These are phyloP conservation scores for Symphodus melops DNA, from an alignment of 2,113 vertebrate species.

Conservation along the genomic window DNA sequence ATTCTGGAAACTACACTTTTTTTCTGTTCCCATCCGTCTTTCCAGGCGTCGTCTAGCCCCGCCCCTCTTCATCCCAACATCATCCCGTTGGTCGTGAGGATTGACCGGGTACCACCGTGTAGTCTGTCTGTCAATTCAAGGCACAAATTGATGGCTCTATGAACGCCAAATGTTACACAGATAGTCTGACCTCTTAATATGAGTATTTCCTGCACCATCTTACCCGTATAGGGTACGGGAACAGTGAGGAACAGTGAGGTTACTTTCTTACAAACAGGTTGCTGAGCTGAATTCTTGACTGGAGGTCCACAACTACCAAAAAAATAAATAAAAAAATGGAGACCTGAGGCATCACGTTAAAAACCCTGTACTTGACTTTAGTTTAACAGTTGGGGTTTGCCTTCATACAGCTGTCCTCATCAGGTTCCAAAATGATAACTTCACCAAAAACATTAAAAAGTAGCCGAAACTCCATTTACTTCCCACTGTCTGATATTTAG, in stretches of 20 bases:
- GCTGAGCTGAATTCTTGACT: background rate
- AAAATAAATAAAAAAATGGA: background rate
- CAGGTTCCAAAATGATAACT: background rate
- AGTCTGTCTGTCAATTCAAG: too few species aligned
- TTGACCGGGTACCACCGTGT: too few species aligned
- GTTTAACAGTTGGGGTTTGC: background rate
- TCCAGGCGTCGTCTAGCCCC: too few species aligned
- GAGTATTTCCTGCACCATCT: background rate
- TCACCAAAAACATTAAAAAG: conserved; percentile 13
- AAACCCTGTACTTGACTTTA: background rate
- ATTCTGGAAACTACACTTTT: too few species aligned
- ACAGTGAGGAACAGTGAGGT: background rate
- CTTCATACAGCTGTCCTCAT: background rate
- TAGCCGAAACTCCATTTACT: background rate
- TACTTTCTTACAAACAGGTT: background rate
- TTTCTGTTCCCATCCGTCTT: too few species aligned
- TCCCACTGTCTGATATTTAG: background rate
- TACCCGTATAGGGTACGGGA: conserved; percentile 7
- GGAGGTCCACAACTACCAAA: background rate
- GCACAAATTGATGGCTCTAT: too few species aligned
- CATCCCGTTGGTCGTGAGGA: too few species aligned
- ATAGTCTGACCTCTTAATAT: too few species aligned
- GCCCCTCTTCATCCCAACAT: too few species aligned
- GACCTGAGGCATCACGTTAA: background rate
- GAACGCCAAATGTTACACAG: too few species aligned